Evolutionary conservation across 2,113 vertebrate species (phyloP).

Genomic region (Oncorhynchus kisutch): DNA sequence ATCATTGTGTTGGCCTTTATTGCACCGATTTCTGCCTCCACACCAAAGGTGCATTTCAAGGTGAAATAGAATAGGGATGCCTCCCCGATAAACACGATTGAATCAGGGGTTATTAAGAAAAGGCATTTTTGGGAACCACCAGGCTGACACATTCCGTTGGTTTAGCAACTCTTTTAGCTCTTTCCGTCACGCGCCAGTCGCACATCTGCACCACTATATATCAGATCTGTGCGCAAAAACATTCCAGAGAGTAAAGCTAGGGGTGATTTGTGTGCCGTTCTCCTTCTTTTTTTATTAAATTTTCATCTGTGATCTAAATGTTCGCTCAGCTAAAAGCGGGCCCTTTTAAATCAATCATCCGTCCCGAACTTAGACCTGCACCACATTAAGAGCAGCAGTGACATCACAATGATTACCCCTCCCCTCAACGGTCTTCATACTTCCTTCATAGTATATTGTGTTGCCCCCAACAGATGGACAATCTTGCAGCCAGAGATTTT

Average conservation of each 20-base stretch:
- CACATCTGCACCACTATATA: conserved; percentile 77
- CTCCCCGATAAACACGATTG: background rate
- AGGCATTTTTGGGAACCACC: conserved; percentile 53
- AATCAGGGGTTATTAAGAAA: background rate
- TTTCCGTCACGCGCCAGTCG: conserved; percentile 56
- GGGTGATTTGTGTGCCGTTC: conserved; percentile 74
- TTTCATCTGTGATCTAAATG: conserved; percentile 77
- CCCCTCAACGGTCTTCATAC: conserved; percentile 40
- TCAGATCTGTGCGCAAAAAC: conserved; percentile 69
- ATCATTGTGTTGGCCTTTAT: background rate
- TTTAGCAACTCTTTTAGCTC: conserved; percentile 57
- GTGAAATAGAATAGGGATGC: background rate
- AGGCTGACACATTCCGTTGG: conserved; percentile 56
- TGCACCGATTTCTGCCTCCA: background rate
- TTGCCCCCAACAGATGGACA: conserved; percentile 70
- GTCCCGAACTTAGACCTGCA: conserved; percentile 59
- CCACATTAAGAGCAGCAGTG: conserved; percentile 62
- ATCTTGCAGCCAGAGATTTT: conserved; percentile 62
- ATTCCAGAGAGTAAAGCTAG: conserved; percentile 71
- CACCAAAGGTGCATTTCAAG: background rate
- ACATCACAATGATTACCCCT: conserved; percentile 67
- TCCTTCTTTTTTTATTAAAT: conserved; percentile 74
- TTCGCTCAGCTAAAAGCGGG: conserved; percentile 67
- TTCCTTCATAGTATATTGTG: conserved; percentile 62
- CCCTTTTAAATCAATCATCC: conserved; percentile 76